A percentile compares a stretch with the other conserved stretches of the same genome.
Evolutionary conservation across 2,888 invertebrate genomes (phyloP).

Genomic region (Drosophila meridionalis): DNA sequence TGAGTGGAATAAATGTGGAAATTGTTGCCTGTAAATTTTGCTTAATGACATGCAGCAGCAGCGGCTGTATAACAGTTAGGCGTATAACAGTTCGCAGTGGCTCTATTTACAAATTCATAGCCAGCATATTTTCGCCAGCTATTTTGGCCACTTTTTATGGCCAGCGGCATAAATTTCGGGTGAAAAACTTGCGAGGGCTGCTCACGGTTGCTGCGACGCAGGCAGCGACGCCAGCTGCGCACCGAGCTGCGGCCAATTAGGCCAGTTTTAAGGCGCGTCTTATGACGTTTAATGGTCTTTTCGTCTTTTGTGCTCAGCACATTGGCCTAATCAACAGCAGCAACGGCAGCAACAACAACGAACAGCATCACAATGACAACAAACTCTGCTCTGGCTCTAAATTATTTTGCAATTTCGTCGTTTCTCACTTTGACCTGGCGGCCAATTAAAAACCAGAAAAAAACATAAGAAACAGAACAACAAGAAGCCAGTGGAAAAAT

Average conservation of each 20-base stretch:
- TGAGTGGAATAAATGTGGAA: not conserved
- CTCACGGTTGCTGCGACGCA: not conserved
- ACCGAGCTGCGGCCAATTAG: slow-evolving; percentile 45
- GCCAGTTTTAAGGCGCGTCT: slow-evolving; percentile 57
- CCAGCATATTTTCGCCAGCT: slow-evolving; percentile 37
- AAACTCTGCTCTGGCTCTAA: slow-evolving; percentile 23
- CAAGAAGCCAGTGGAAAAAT: slow-evolving; percentile 12
- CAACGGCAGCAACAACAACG: slow-evolving; percentile 6
- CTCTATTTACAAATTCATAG: slow-evolving; percentile 46
- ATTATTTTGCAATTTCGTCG: slow-evolving; percentile 63
- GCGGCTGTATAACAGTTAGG: slow-evolving; percentile 23
- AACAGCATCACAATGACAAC: slow-evolving; percentile 1
- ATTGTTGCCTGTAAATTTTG: slow-evolving; percentile 10
- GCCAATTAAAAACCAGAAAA: slow-evolving; percentile 64
- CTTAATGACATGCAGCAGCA: slow-evolving; percentile 2
- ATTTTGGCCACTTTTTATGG: slow-evolving; percentile 40
- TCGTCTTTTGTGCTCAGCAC: slow-evolving; percentile 56
- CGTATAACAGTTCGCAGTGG: slow-evolving; percentile 17
- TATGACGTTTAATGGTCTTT: slow-evolving; percentile 46
- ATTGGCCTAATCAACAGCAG: slow-evolving; percentile 62
- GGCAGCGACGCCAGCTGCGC: not conserved
- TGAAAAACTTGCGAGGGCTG: slow-evolving; percentile 37
- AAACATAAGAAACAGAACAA: slow-evolving; percentile 2
- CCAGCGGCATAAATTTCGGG: slow-evolving; percentile 33
- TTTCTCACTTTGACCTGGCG: slow-evolving; percentile 52